A percentile compares a stretch with the other conserved stretches of the same genome.
These are phyloP conservation scores for Caenorhabditis sp. DNA, from an alignment of 2,888 invertebrate genomes.

Conservation along the genomic window DNA sequence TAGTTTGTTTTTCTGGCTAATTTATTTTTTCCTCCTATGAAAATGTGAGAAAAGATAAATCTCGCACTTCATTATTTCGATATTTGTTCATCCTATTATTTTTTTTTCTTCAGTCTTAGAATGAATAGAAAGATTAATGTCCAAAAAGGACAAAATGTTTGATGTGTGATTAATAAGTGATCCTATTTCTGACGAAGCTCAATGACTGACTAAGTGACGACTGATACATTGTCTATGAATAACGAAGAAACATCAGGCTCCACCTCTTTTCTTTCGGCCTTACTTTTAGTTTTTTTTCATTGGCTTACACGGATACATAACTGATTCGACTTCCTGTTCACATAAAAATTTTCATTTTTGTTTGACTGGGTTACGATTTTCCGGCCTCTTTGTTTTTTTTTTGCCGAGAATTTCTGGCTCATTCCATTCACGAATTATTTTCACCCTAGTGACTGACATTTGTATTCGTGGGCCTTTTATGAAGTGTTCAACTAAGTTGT, in stretches of 20 bases:
- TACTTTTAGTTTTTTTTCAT: no score
- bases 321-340: background rate
- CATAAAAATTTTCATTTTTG: background rate
- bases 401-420: no score
- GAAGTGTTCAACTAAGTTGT: no score
- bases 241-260: background rate
- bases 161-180: slow-evolving; percentile 1
- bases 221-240: background rate
- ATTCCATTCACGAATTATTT: no score
- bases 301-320: no score
- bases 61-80: no score
- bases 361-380: no score
- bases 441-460: no score
- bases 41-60: no score
- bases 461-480: no score
- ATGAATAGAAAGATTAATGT: background rate
- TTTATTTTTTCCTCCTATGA: background rate
- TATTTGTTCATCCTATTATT: background rate
- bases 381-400: no score
- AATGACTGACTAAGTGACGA: background rate
- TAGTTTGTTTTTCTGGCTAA: background rate
- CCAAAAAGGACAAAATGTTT: background rate
- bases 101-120: background rate
- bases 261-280: no score
- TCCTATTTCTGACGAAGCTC: background rate